A percentile compares a stretch with the other conserved stretches of the same genome.
Conservation (phyloP, 2,113 vertebrate genomes). For the Sinocyclocheilus anshuiensis region DNA sequence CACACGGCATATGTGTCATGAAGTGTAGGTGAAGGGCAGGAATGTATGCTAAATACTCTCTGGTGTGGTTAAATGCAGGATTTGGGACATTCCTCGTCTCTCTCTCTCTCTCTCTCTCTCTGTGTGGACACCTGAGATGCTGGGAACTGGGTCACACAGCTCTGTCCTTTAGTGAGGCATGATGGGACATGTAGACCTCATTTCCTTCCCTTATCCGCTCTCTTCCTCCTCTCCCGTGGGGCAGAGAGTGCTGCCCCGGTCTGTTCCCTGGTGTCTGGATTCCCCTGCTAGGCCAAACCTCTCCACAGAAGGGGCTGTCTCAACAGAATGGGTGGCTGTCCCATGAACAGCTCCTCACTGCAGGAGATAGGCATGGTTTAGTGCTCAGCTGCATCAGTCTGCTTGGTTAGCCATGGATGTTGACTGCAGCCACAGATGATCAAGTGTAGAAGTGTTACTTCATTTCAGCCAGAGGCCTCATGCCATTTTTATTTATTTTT, state of each 20-base stretch:
- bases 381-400: not conserved
- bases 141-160: slow-evolving; percentile 45
- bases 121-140: slow-evolving; percentile 25
- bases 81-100: slow-evolving; percentile 38
- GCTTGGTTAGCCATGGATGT: slow-evolving; percentile 21
- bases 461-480: not conserved
- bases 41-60: slow-evolving; percentile 22
- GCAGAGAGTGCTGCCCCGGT: slow-evolving; percentile 8
- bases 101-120: slow-evolving; percentile 20
- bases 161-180: slow-evolving; percentile 36
- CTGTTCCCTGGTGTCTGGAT: not conserved
- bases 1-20: not conserved
- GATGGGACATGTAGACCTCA: slow-evolving; percentile 41
- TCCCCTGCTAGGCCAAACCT: not conserved
- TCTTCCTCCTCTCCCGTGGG: slow-evolving; percentile 8
- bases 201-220: slow-evolving; percentile 39
- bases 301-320: slow-evolving; percentile 37
- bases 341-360: not conserved
- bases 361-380: slow-evolving; percentile 6
- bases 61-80: slow-evolving; percentile 46
- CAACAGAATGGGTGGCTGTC: not conserved
- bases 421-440: slow-evolving; percentile 2
- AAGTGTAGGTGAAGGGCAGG: slow-evolving; percentile 37
- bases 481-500: not conserved
- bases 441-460: not conserved